A percentile compares a stretch with the other conserved stretches of the same genome.
Evolutionary conservation across 2,113 vertebrate species (phyloP).

Genomic region (Stegastes partitus): DNA sequence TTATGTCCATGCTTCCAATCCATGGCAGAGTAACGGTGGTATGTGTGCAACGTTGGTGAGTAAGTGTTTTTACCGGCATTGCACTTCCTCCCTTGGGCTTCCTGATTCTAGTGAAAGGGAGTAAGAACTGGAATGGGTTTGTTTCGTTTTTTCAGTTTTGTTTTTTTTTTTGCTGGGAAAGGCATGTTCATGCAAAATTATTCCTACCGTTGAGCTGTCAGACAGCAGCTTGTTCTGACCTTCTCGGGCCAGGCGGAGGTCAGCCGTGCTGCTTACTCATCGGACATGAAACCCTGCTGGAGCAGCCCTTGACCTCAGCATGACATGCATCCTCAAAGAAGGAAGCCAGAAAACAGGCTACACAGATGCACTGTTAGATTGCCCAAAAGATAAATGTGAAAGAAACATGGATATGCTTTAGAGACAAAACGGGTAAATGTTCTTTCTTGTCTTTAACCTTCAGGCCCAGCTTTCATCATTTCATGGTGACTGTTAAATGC

Average conservation of each 20-base stretch:
- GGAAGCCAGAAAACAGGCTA: slow-evolving; percentile 1
- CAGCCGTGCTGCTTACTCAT: slow-evolving; percentile 29
- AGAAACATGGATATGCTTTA: slow-evolving; percentile 7
- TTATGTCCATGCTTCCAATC: background rate
- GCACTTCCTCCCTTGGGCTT: slow-evolving; percentile 35
- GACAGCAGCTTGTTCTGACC: slow-evolving; percentile 28
- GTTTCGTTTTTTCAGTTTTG: no score
- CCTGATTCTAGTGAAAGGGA: slow-evolving; percentile 35
- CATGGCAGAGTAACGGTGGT: slow-evolving; percentile 1
- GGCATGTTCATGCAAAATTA: slow-evolving; percentile 25
- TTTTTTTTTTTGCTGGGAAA: background rate
- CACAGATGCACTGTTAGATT: background rate
- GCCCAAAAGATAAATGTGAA: background rate
- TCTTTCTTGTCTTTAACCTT: slow-evolving; percentile 33
- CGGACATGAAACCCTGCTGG: background rate
- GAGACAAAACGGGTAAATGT: slow-evolving; percentile 8
- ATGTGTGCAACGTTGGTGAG: background rate
- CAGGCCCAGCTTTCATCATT: slow-evolving; percentile 16
- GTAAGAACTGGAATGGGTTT: background rate
- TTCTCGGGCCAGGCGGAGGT: slow-evolving; percentile 23
- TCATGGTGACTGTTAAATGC: slow-evolving; percentile 30
- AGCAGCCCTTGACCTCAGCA: slow-evolving; percentile 20
- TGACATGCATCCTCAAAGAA: slow-evolving; percentile 7
- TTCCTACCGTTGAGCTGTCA: slow-evolving; percentile 45
- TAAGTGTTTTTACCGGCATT: slow-evolving; percentile 1